Evolutionary conservation across 2,888 invertebrate species (phyloP), one percentile per base, ranked within the genome.

Genomic region (Phortica magna): DNA sequence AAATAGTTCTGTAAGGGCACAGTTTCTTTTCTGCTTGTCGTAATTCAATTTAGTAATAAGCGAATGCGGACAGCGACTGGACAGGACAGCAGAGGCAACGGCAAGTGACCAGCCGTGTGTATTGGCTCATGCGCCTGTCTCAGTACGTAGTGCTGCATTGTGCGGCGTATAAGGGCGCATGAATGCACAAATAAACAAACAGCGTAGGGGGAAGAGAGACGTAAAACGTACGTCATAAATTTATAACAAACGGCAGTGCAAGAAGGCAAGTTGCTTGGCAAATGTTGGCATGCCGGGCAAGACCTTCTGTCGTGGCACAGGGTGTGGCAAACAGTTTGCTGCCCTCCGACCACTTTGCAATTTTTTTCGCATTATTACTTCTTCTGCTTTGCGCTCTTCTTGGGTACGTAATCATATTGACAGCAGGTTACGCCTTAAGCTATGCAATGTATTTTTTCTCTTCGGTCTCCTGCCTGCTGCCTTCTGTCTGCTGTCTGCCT

Each of bases 31-130:
- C 0, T 61, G 7, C 59, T 61, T 31, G 70, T 53, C 80, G 80
- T 84, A 81, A 83, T 86, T 86, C 81, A 88, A 88, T 85, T 85
- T 83, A 80, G 80, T 68, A 72, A 81, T 81, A 48, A 48, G 48
- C 7, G 9, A 12, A 48, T 48, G 7, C 0, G 14, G n/a, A n/a
- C n/a, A 14, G 48, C 48, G 7, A 31, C 48, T 6, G 48, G 10
- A 7, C 9, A 48, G 48, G 48, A 2, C 10, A 48, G 7, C 10
- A 9, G 48, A 12, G 10, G 5, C 7, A 12, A 48, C 31, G 5
- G 31, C 2, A 31, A 31, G 48, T 12, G 14, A 48, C 48, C 48
- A 48, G 7, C 48, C 14, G 14, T 48, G 9, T 48, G 48, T 48
- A 14, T 48, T 31, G 31, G 31, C 31, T 31, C 31, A 31, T 31